Base-by-base conservation (phyloP, 30 jellyfish, hydroid and myxozoan genomes). In the Aurelia aurita complex sp. Pacific region DNA sequence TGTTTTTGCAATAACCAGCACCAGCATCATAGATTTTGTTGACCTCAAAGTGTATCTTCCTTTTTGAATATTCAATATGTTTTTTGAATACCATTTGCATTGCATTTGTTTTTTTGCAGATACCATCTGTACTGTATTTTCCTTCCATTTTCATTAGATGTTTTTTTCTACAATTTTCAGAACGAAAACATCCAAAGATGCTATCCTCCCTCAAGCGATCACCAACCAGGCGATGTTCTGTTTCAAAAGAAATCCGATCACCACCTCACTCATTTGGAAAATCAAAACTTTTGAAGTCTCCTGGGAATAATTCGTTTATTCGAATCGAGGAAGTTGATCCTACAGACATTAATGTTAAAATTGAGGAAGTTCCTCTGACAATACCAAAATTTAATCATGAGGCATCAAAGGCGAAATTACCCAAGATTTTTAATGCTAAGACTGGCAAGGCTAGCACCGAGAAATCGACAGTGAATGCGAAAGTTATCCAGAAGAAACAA, bases 251-350 rank as follows among this genome's bases (percentile, higher is more conserved):
- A 9, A 69, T 80, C 4, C 74, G 16, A 34, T 87, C 94, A 19
- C 96, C 98, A 32, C 36, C 89, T 3, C 61, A 72, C 42, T 16
- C 92, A 23, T 82, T 51, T 66, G 82, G 97, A 8, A 84, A 88
- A 61, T 82, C 97, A 11, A 92, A 92, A 57, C 83, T 88, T 29
- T 54, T 76, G 18, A 89, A 89, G 51, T 89, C 93, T 2, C 91
- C 95, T 3, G 88, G 88, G 10, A 89, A 74, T 60, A 90, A 90
- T 57, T 67, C 80, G 13, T 92, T 88, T 57, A 92, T 92, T 16
- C 96, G 98, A 55, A 92, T 92, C 43, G 98, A 92, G 73, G 98
- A 92, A 63, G 92, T 92, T 4, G 92, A 92, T 73, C 98, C 97
- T 9, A 77, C 89, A 10, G 98, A 92, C 72, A 76, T 85, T 23